phyloP scores from a whole-genome alignment of 2,888 invertebrate species.

The Nephrotoma guestfalica region DNA sequence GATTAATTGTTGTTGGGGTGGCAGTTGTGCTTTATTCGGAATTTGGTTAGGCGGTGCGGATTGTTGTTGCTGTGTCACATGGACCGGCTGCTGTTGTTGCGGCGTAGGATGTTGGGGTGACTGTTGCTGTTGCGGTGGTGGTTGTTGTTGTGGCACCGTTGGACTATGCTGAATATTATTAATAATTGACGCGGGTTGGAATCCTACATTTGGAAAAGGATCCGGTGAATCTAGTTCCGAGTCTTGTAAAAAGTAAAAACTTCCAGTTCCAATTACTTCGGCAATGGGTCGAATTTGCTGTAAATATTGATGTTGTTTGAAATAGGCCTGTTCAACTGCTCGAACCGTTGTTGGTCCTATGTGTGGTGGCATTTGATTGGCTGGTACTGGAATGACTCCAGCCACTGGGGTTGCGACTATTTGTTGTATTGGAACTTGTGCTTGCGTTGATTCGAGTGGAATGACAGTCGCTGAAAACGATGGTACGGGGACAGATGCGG shows the following conservation, averaged over 20 bases:
- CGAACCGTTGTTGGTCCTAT: slow-evolving; percentile 43
- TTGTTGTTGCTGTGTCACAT: slow-evolving; percentile 13
- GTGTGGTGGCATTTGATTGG: slow-evolving; percentile 14
- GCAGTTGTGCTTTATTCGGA: slow-evolving; percentile 9
- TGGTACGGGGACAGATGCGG: slow-evolving; percentile 39
- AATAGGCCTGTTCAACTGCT: slow-evolving; percentile 48
- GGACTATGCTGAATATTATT: background rate
- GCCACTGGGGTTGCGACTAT: slow-evolving; percentile 17
- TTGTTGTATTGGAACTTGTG: slow-evolving; percentile 14
- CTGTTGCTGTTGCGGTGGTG: slow-evolving; percentile 7
- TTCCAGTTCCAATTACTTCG: slow-evolving; percentile 61
- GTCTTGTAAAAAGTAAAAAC: slow-evolving; percentile 76
- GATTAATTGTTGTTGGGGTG: slow-evolving; percentile 16
- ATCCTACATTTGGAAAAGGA: slow-evolving; percentile 18
- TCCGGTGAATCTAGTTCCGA: slow-evolving; percentile 74
- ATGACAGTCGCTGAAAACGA: slow-evolving; percentile 32
- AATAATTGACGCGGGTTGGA: background rate
- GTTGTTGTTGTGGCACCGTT: slow-evolving; percentile 12
- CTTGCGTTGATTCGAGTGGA: slow-evolving; percentile 18
- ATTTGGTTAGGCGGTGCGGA: background rate
- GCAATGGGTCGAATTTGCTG: slow-evolving; percentile 48
- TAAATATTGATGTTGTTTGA: slow-evolving; percentile 40
- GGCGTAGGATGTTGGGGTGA: slow-evolving; percentile 7
- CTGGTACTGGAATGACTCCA: slow-evolving; percentile 5
- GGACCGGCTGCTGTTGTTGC: slow-evolving; percentile 12